phyloP scores from a whole-genome alignment of 2,113 vertebrate genomes.

The Leptocoma aspasia region DNA sequence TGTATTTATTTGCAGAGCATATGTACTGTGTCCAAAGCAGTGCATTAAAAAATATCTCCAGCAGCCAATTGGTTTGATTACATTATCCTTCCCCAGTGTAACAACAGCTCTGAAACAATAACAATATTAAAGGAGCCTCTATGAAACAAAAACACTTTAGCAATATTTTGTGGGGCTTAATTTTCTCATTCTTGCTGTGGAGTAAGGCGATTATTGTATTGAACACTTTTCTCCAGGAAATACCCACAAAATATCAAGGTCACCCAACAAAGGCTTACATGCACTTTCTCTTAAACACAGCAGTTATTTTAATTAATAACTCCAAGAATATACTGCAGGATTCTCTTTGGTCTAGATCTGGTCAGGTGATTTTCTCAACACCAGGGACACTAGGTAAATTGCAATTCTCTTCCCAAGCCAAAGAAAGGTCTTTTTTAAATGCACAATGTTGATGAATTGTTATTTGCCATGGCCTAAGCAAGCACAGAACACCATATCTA shows the following conservation, averaged over 20 bases:
- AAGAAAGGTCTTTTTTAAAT: conserved; percentile 69
- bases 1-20: conserved; percentile 71
- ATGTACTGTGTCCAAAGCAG: conserved; percentile 68
- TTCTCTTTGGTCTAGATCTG: conserved; percentile 55
- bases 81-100: conserved; percentile 52
- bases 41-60: conserved; percentile 68
- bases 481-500: conserved; percentile 64
- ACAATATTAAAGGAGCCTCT: neutral
- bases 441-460: conserved; percentile 68
- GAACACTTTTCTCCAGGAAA: neutral
- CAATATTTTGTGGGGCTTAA: neutral
- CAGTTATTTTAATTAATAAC: conserved; percentile 64
- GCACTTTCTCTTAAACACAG: conserved; percentile 15
- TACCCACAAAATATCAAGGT: neutral
- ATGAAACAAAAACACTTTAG: conserved; percentile 15
- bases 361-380: conserved; percentile 60
- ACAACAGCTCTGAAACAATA: conserved; percentile 42
- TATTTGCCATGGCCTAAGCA: conserved; percentile 73
- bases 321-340: conserved; percentile 40
- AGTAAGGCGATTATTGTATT: neutral
- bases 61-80: conserved; percentile 65
- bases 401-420: conserved; percentile 48
- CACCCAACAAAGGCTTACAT: conserved; percentile 29
- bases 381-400: conserved; percentile 68
- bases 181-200: neutral